Conservation (phyloP, 2,888 invertebrate species). For the Melolontha melolontha region DNA sequence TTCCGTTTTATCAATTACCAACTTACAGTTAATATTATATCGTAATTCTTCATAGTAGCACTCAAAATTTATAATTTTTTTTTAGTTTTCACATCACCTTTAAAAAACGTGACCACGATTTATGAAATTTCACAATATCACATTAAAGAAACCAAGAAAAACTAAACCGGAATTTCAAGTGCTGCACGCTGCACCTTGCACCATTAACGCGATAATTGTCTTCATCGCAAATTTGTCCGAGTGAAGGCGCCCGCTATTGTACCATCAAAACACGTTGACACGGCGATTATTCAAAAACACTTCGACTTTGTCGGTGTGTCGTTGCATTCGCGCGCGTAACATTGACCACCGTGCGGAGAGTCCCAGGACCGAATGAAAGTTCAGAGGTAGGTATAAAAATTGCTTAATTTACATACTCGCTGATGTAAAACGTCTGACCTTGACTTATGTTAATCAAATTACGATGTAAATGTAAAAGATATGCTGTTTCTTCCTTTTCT, state of each 20-base stretch:
- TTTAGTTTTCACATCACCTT: constrained; percentile 6
- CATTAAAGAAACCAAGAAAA: constrained; percentile 2
- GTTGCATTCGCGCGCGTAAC: constrained; percentile 7
- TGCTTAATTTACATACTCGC: constrained; percentile 34
- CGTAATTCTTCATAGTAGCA: constrained; percentile 11
- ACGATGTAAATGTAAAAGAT: constrained; percentile 29
- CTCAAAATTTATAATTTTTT: neutral
- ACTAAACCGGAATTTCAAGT: constrained; percentile 14
- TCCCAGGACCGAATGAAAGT: constrained; percentile 28
- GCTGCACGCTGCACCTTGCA: constrained; percentile 3
- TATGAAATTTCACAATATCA: constrained; percentile 17
- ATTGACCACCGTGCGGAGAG: constrained; percentile 19
- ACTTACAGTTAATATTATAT: constrained; percentile 28
- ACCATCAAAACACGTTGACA: no score
- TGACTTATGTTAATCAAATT: constrained; percentile 37
- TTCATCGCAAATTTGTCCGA: constrained; percentile 9
- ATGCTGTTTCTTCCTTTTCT: constrained; percentile 19
- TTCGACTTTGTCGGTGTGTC: no score
- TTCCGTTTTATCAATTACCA: no score
- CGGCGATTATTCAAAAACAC: no score
- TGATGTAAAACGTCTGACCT: constrained; percentile 29
- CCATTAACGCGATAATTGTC: constrained; percentile 26
- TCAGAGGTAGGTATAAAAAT: constrained; percentile 36
- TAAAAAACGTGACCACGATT: neutral
- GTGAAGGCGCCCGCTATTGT: no score